These are phyloP conservation scores for Spisula subtruncata DNA, from an alignment of 2,888 invertebrate species.

Conservation along the genomic window DNA sequence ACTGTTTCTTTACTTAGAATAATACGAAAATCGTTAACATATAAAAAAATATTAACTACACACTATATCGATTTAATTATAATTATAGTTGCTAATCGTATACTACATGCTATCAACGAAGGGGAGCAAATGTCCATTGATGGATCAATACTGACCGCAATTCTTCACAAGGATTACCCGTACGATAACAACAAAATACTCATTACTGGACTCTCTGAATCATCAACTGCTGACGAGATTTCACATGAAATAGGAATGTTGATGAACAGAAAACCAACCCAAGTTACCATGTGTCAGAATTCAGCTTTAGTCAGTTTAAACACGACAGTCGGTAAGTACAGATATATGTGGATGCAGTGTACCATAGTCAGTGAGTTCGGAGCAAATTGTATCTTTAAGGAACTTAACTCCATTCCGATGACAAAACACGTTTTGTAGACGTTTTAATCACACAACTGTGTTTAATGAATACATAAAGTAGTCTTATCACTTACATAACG, in stretches of 20 bases:
- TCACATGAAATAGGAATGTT: neutral
- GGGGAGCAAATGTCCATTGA: neutral
- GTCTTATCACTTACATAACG: too few species aligned
- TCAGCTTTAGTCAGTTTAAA: neutral
- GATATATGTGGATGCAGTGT: too few species aligned
- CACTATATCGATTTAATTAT: neutral
- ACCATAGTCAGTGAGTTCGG: too few species aligned
- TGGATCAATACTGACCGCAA: neutral
- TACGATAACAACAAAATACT: neutral
- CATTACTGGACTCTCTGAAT: neutral
- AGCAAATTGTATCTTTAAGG: too few species aligned
- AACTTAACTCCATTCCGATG: too few species aligned
- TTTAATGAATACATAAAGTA: too few species aligned
- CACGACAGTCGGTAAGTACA: neutral
- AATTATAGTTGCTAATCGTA: neutral
- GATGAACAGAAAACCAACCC: neutral
- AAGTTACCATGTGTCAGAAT: neutral
- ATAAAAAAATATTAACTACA: too few species aligned
- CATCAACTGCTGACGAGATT: neutral
- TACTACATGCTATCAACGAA: neutral
- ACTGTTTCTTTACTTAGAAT: too few species aligned
- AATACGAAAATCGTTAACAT: too few species aligned
- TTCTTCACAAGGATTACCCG: constrained; percentile 2
- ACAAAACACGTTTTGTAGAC: too few species aligned
- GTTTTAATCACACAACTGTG: too few species aligned